Percentiles rank a stretch among this genome's conserved stretches.
Evolutionary conservation across 2,888 invertebrate species (phyloP).

Genomic region (Malacosoma neustria): DNA sequence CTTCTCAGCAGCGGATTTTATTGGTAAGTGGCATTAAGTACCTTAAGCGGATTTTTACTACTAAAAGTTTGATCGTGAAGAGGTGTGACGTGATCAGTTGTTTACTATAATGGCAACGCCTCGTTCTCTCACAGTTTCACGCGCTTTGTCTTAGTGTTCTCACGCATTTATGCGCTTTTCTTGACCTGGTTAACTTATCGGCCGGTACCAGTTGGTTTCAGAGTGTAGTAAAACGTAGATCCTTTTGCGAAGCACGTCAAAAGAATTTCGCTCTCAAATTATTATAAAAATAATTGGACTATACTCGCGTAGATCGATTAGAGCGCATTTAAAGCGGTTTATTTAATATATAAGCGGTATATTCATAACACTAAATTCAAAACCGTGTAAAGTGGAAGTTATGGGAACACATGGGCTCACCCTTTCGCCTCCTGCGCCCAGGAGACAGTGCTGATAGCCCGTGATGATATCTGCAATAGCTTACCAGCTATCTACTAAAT

Average conservation of each 20-base stretch:
- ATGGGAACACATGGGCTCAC: conserved; percentile 27
- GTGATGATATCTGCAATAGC: conserved; percentile 62
- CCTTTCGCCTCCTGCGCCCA: conserved; percentile 28
- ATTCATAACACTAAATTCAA: background rate
- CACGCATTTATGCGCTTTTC: conserved; percentile 49
- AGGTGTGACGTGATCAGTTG: conserved; percentile 18
- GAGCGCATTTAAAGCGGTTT: background rate
- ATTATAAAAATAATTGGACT: background rate
- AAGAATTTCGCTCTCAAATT: background rate
- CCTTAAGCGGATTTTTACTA: no score
- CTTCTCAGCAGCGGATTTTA: background rate
- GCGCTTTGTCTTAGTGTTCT: conserved; percentile 61
- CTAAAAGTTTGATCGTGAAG: background rate
- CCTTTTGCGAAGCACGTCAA: background rate
- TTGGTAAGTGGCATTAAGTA: background rate
- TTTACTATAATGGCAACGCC: conserved; percentile 75
- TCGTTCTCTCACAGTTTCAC: conserved; percentile 70
- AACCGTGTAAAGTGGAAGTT: conserved; percentile 4
- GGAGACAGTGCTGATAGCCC: conserved; percentile 31
- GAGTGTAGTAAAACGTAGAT: background rate
- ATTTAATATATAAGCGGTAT: background rate
- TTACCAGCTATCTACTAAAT: conserved; percentile 58
- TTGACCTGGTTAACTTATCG: conserved; percentile 27
- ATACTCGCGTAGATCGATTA: background rate
- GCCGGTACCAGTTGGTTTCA: background rate